These are phyloP conservation scores for Troglohyphantes excavatus DNA, from an alignment of 2,888 invertebrate species.

Conservation along the genomic window DNA sequence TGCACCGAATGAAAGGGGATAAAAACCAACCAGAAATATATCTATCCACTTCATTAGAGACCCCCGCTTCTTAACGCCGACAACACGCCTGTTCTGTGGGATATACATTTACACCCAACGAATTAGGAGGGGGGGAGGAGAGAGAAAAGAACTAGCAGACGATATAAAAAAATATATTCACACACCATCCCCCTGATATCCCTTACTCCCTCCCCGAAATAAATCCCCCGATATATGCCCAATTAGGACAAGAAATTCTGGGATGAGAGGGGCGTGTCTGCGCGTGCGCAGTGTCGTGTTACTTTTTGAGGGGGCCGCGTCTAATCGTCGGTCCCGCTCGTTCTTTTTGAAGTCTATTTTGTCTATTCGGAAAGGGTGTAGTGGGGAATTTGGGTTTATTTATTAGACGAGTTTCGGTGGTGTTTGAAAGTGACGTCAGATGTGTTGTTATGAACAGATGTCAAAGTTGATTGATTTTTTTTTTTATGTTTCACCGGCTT, in stretches of 20 bases:
- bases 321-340: slow-evolving; percentile 11
- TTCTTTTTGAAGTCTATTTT: slow-evolving; percentile 34
- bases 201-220: slow-evolving; percentile 9
- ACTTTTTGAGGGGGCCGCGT: slow-evolving; percentile 34
- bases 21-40: no score
- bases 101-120: slow-evolving; percentile 55
- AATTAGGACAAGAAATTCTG: slow-evolving; percentile 66
- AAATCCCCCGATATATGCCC: slow-evolving; percentile 63
- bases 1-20: no score
- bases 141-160: not conserved
- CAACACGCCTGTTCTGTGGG: no score
- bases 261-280: slow-evolving; percentile 39
- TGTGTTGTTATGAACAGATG: no score
- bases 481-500: no score
- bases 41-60: no score
- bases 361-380: slow-evolving; percentile 7
- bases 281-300: slow-evolving; percentile 67
- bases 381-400: not conserved
- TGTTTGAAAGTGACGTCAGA: no score
- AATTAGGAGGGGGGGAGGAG: slow-evolving; percentile 12
- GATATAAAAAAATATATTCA: slow-evolving; percentile 6
- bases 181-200: not conserved
- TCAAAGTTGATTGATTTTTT: no score
- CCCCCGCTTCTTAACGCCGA: no score
- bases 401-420: no score